Percentiles rank a stretch among this genome's conserved stretches.
phyloP scores from a whole-genome alignment of 2,113 vertebrate genomes.

The Arenaria interpres region DNA sequence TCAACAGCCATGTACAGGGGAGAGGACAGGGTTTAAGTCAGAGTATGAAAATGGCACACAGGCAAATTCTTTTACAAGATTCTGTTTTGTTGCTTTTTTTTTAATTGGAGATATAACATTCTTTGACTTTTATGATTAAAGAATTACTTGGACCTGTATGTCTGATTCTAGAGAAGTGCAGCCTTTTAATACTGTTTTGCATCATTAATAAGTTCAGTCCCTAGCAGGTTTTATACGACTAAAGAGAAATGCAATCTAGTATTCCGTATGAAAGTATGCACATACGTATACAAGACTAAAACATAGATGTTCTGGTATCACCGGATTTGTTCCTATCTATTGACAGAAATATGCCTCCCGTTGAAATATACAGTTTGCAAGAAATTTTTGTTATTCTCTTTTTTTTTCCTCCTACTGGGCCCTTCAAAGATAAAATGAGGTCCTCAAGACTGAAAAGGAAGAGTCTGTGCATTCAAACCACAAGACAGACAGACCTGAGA shows the following conservation, averaged over 20 bases:
- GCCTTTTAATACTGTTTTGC: background rate
- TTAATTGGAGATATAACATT: background rate
- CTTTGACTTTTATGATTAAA: background rate
- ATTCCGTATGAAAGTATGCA: background rate
- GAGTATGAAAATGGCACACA: background rate
- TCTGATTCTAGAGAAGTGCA: background rate
- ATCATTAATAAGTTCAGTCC: background rate
- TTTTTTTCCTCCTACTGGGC: background rate
- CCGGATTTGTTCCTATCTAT: background rate
- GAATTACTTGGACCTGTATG: background rate
- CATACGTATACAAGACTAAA: background rate
- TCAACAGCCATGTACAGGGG: background rate
- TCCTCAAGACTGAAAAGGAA: background rate
- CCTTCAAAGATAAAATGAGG: background rate
- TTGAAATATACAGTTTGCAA: background rate
- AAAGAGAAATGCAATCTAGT: background rate
- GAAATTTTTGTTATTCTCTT: background rate
- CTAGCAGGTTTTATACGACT: background rate
- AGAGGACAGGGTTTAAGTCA: background rate
- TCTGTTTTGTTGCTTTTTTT: background rate
- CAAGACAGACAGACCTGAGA: background rate
- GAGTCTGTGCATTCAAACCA: background rate
- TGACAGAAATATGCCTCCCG: background rate
- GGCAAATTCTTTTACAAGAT: background rate
- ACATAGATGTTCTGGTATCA: background rate